Conservation (phyloP, 1,140 invertebrate species). For the Globodera rostochiensis region DNA sequence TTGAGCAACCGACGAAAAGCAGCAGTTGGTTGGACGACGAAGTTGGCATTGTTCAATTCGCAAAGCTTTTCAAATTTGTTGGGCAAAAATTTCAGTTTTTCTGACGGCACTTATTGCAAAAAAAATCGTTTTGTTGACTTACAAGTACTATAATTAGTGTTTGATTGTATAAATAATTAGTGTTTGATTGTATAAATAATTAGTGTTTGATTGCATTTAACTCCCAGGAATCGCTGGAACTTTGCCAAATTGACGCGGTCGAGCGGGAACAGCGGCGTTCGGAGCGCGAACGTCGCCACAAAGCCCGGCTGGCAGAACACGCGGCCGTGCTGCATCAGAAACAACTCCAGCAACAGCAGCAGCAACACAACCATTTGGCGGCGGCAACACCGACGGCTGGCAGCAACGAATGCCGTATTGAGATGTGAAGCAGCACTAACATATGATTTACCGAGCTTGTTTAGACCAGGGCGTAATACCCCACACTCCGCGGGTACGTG, state of each 20-base stretch:
- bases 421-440: neutral
- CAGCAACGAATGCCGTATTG: neutral
- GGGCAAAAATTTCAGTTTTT: neutral
- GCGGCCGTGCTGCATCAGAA: neutral
- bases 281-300: neutral
- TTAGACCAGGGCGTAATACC: too few species aligned
- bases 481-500: too few species aligned
- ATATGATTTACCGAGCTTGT: too few species aligned
- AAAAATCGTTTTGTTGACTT: too few species aligned
- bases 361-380: neutral
- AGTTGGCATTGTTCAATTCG: neutral
- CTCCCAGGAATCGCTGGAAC: neutral
- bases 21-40: neutral
- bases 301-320: neutral
- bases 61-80: neutral
- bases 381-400: neutral
- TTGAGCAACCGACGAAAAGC: neutral
- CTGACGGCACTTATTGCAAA: too few species aligned
- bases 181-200: too few species aligned
- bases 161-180: too few species aligned
- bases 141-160: too few species aligned
- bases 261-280: neutral
- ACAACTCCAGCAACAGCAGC: too few species aligned
- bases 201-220: too few species aligned
- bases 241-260: neutral